Base-by-base conservation (phyloP, 2,113 vertebrate species). In the Corythornis madagascariensis region DNA sequence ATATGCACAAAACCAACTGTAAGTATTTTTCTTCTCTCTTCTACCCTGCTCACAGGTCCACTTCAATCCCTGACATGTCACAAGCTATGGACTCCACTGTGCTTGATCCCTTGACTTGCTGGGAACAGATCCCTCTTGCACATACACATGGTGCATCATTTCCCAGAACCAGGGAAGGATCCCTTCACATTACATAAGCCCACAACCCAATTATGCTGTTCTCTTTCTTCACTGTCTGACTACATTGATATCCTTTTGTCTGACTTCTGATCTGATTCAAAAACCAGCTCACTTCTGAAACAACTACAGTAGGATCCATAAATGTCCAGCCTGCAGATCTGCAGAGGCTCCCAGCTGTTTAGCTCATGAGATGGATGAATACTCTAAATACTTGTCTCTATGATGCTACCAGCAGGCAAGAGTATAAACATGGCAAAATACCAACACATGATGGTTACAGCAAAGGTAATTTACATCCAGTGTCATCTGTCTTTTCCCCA, bases 101-200 rank as follows among this genome's bases (percentile, higher is more conserved):
- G 38, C 65, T 52, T 14, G 7, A 47, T 50, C 35, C 66, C 47
- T 63, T 6, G 13, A 18, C 38, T 11, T 67, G 35, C 26, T 52
- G 83, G 64, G 29, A 66, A 2, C 6, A 19, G 28, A 13, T 71
- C 21, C 67, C 24, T 9, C n/a, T 33, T 28, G n/a, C 56, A 8
- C 0, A 1, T 9, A 16, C 31, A 16, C 0, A 1, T 14, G 22
- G 8, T 8, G 21, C 29, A n/a, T 8, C 5, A 1, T 5, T 13
- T 33, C 80, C 69, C 7, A 10, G 22, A 70, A 35, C n/a, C 28
- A 31, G 22, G 14, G 21, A 42, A 48, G 7, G 40, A 43, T 21
- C 77, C 35, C 63, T 42, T 20, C 60, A 66, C 7, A 11, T 0
- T 4, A 19, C 29, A 42, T 18, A 26, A 10, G 19, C 33, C 63